Evolutionary conservation across 2,113 vertebrate genomes (phyloP).

Genomic region (Cyprinodon tularosa): DNA sequence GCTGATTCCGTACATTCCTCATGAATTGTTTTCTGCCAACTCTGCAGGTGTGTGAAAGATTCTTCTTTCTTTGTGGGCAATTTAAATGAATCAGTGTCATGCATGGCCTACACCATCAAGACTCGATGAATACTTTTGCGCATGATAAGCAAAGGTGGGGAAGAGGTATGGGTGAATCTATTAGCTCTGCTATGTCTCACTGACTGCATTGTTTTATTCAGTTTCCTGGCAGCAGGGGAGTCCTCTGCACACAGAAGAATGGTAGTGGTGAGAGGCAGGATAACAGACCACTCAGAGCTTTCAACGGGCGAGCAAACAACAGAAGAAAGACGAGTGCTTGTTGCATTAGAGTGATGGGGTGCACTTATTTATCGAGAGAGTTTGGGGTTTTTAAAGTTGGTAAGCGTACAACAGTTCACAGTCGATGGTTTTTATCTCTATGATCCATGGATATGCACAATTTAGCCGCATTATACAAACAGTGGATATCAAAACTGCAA

Average conservation of each 20-base stretch:
- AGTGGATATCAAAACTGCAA: neutral
- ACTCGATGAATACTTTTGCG: constrained; percentile 73
- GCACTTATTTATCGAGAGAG: constrained; percentile 3
- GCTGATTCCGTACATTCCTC: constrained; percentile 59
- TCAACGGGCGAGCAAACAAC: constrained; percentile 17
- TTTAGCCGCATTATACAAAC: neutral
- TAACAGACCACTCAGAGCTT: constrained; percentile 30
- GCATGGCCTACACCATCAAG: constrained; percentile 64
- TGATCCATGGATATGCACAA: constrained; percentile 8
- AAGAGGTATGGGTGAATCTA: constrained; percentile 67
- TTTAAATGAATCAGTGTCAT: constrained; percentile 75
- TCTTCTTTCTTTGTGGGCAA: constrained; percentile 22
- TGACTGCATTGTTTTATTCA: constrained; percentile 74
- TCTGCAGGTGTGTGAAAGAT: constrained; percentile 61
- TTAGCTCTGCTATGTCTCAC: constrained; percentile 74
- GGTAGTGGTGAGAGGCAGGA: constrained; percentile 42
- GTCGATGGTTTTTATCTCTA: constrained; percentile 11
- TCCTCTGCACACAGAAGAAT: constrained; percentile 49
- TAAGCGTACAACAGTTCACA: constrained; percentile 8
- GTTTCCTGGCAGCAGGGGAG: constrained; percentile 51
- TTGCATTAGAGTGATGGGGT: constrained; percentile 3
- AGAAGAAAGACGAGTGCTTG: constrained; percentile 12
- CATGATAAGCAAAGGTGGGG: constrained; percentile 69
- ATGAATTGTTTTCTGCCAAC: constrained; percentile 65
- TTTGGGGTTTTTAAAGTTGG: neutral